A percentile compares a stretch with the other conserved stretches of the same genome.
phyloP scores from a whole-genome alignment of 1,140 invertebrate species.

The Luehdorfia chinensis region DNA sequence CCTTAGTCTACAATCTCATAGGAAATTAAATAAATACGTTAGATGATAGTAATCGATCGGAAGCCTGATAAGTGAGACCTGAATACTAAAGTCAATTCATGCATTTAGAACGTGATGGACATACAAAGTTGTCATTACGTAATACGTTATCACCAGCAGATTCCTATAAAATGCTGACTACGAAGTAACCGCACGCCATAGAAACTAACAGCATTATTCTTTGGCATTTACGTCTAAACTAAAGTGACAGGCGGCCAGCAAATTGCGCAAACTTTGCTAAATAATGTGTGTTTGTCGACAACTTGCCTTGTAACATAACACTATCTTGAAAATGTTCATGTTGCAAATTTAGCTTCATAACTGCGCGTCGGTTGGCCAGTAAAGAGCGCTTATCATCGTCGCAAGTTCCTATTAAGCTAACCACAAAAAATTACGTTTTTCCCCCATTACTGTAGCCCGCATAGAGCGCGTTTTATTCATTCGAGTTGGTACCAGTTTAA shows the following conservation, averaged over 20 bases:
- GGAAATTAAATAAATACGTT: slow-evolving; percentile 1
- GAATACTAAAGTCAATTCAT: slow-evolving; percentile 47
- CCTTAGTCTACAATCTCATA: too few relatives aligned
- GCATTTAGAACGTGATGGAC: slow-evolving; percentile 41
- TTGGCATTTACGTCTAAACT: neutral
- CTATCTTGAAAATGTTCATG: neutral
- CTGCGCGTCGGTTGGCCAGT: neutral
- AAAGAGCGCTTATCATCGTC: slow-evolving; percentile 16
- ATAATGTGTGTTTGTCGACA: slow-evolving; percentile 5
- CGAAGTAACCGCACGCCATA: neutral
- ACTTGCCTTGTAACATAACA: neutral
- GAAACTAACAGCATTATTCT: neutral
- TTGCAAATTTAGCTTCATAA: neutral
- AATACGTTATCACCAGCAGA: slow-evolving; percentile 40
- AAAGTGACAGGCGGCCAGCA: too few relatives aligned
- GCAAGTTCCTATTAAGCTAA: slow-evolving; percentile 28
- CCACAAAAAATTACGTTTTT: slow-evolving; percentile 49
- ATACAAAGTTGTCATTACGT: slow-evolving; percentile 43
- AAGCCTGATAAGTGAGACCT: slow-evolving; percentile 32
- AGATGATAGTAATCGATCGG: slow-evolving; percentile 30
- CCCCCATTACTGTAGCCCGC: slow-evolving; percentile 37
- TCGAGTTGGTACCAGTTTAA: slow-evolving; percentile 33
- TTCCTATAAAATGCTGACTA: slow-evolving; percentile 41
- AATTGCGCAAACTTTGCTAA: slow-evolving; percentile 2
- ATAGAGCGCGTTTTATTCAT: slow-evolving; percentile 31